These are phyloP conservation scores for Iguana delicatissima DNA, from an alignment of 2,797 vertebrate genomes.

Conservation along the genomic window DNA sequence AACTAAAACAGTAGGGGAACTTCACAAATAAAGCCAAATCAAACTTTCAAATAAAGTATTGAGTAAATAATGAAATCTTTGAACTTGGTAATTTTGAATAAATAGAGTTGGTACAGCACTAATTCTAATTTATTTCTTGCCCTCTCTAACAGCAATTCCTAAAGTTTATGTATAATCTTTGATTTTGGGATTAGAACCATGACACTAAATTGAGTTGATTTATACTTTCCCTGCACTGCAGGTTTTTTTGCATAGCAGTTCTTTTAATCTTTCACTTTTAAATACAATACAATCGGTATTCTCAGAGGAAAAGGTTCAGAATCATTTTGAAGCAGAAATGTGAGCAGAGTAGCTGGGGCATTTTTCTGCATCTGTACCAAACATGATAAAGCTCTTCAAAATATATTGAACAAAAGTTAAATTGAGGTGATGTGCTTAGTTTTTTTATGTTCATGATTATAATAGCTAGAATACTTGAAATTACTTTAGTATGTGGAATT, in stretches of 20 bases:
- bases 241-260: conserved; percentile 4
- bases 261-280: conserved; percentile 5
- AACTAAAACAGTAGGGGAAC: background rate
- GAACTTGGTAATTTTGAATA: background rate
- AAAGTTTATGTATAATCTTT: background rate
- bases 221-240: conserved; percentile 20
- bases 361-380: conserved; percentile 8
- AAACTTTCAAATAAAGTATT: conserved; percentile 8
- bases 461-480: conserved; percentile 26
- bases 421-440: conserved; percentile 32
- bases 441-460: conserved; percentile 5
- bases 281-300: background rate
- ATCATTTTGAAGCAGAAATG: conserved; percentile 49
- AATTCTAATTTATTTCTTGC: background rate
- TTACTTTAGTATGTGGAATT: background rate
- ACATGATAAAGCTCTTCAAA: conserved; percentile 16
- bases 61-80: background rate
- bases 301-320: background rate
- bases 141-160: background rate
- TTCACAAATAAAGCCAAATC: conserved; percentile 5
- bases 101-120: background rate
- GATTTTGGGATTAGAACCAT: conserved; percentile 27
- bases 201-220: conserved; percentile 34
- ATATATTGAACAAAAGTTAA: conserved; percentile 32
- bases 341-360: conserved; percentile 11